Conservation (phyloP, 2,888 invertebrate genomes). For the Automeris io region DNA sequence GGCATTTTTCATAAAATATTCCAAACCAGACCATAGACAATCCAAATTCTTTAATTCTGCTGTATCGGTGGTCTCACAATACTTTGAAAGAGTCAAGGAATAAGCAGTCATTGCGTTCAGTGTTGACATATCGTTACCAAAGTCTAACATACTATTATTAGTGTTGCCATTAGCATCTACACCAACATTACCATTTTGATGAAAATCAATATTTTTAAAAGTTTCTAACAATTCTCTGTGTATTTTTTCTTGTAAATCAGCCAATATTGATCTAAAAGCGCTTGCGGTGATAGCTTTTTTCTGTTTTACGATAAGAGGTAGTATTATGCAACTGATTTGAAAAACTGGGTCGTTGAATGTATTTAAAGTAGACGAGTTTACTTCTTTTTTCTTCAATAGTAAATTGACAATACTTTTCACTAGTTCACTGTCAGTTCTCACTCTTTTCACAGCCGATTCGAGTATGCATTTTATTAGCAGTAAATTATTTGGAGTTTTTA, state of each 20-base stretch:
- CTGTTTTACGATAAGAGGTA: conserved; percentile 61
- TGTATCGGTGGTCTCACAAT: conserved; percentile 50
- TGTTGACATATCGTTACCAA: conserved; percentile 42
- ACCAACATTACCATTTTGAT: conserved; percentile 24
- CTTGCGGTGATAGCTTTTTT: conserved; percentile 54
- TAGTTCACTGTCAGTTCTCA: conserved; percentile 51
- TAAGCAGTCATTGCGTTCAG: conserved; percentile 63
- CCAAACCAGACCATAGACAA: conserved; percentile 52
- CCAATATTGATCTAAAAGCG: conserved; percentile 53
- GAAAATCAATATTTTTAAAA: conserved; percentile 55
- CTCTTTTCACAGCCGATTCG: conserved; percentile 59
- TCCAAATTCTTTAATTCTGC: conserved; percentile 53
- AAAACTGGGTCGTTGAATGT: conserved; percentile 54
- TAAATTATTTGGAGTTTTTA: conserved; percentile 46
- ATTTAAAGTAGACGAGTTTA: conserved; percentile 34
- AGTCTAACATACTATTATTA: conserved; percentile 42
- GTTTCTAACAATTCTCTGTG: conserved; percentile 49
- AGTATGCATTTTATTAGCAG: conserved; percentile 47
- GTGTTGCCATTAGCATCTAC: conserved; percentile 28
- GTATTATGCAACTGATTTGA: conserved; percentile 55
- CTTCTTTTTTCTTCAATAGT: conserved; percentile 38
- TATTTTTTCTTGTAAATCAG: conserved; percentile 59
- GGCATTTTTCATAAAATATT: conserved; percentile 53
- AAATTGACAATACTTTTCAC: conserved; percentile 52
- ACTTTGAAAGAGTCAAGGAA: conserved; percentile 54